Evolutionary conservation across 2,888 invertebrate species (phyloP).

Genomic region (Coenonympha glycerion): DNA sequence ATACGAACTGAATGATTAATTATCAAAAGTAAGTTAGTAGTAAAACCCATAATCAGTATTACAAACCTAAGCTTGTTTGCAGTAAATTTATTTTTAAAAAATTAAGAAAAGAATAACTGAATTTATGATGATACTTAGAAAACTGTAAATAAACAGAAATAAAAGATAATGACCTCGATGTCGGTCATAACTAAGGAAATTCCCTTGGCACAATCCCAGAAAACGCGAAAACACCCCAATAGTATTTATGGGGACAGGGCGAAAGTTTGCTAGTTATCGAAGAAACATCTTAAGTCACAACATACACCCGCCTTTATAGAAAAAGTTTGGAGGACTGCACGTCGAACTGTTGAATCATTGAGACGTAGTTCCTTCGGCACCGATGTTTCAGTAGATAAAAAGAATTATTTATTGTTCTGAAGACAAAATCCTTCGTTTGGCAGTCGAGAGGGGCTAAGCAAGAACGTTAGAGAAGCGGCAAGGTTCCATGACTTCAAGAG

Average conservation of each 20-base stretch:
- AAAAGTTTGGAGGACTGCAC: slow-evolving; percentile 56
- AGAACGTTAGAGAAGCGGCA: too few species aligned
- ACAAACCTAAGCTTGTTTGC: too few species aligned
- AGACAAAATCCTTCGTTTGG: too few species aligned
- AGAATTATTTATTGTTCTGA: too few species aligned
- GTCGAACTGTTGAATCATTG: slow-evolving; percentile 40
- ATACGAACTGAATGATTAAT: too few species aligned
- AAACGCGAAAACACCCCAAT: slow-evolving; percentile 38
- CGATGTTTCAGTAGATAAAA: slow-evolving; percentile 22
- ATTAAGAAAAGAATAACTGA: too few species aligned
- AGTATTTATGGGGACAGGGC: slow-evolving; percentile 39
- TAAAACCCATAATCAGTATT: too few species aligned
- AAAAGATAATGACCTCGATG: slow-evolving; percentile 8
- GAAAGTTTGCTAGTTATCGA: slow-evolving; percentile 69
- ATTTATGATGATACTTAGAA: neutral
- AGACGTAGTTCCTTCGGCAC: slow-evolving; percentile 28
- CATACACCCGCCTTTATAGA: slow-evolving; percentile 60
- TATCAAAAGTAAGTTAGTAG: too few species aligned
- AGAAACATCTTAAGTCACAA: slow-evolving; percentile 58
- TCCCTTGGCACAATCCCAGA: slow-evolving; percentile 40
- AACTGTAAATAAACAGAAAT: neutral
- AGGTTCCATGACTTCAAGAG: too few species aligned
- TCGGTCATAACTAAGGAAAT: slow-evolving; percentile 19
- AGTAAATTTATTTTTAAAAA: too few species aligned
- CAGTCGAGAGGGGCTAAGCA: too few species aligned